Base-by-base conservation (phyloP, 2,113 vertebrate species). In the Clarias magur region DNA sequence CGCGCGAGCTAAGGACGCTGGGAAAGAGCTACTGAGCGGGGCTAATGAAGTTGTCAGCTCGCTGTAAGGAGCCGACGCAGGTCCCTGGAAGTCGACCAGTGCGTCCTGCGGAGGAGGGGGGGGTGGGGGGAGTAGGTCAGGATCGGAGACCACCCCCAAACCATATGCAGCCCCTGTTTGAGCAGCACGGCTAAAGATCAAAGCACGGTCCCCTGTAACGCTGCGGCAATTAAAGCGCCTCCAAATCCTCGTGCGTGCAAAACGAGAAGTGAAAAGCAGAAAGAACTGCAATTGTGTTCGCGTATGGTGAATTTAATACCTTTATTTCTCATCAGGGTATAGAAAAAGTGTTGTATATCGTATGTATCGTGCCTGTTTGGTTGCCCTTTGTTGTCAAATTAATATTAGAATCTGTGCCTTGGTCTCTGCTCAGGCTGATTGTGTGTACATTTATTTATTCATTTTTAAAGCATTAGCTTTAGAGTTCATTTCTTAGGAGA, bases 21-120 rank as follows among this genome's bases (percentile, higher is more conserved):
- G 90, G 88, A 88, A 92, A 90, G 79, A 9, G 90, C 90, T 84
- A 89, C 85, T 4, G 85, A 92, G 90, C 82, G 84, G 57, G 92
- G 94, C 96, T 98, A 97, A 98, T 99, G 95, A 97, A 99, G 97
- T 97, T 97, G 96, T 99, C 97, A 97, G 95, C 96, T 94, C 93
- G 90, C 57, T 94, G 93, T 91, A 93, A 95, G 94, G 95, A 93
- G 95, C 93, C 96, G 96, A 96, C 96, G 91, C 95, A 95, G 96
- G 94, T 95, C 94, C 95, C 94, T 94, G 94, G 93, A 96, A 95
- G 94, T 94, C 95, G 94, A 93, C 96, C 91, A 92, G 93, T 96
- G 94, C 92, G 94, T 92, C 91, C 93, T 94, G 94, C 94, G 95
- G 96, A 96, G 95, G 92, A 56, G 94, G 91, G 91, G 12, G 78